Base-by-base conservation (phyloP, 1,140 invertebrate genomes). In the Probaryconus sp. region DNA sequence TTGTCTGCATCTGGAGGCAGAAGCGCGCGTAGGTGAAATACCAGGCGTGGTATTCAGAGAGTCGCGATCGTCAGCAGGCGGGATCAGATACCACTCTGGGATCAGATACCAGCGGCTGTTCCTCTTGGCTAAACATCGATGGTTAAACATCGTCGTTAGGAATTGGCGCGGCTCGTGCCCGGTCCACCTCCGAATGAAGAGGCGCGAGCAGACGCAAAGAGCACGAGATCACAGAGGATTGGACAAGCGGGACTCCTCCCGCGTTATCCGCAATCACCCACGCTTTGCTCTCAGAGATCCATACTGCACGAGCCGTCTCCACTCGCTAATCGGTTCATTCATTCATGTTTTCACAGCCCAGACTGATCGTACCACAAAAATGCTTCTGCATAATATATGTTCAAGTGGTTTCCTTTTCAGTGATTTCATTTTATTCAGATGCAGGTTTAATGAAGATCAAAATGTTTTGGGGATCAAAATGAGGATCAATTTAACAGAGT, bases 191-290 rank as follows among this genome's bases (percentile, higher is more conserved):
- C 65, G 65, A 38, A 53, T 51, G 53, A 60, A 53, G 65, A 30
- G 47, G 28, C 16, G 43, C 13, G 30, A 26, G 24, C 13, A 67
- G 71, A 75, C 43, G 48, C 42, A 31, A 70, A 69, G 77, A 76
- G 63, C 76, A 76, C 63, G 83, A 82, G 77, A 81, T 81, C 81
- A 82, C 74, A 80, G 84, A 84, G 82, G 86, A 87, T 86, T 87
- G 86, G 86, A 85, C 80, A 81, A 82, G 83, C 75, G 76, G 82
- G 78, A 84, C 86, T 87, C 86, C 85, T 85, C 85, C 86, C 83
- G 84, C 80, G 76, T 73, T 79, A 81, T 80, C 79, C 75, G 67
- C 81, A 63, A 71, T 74, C 82, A 83, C 84, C 83, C 83, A 86
- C 83, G 79, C 83, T 58, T 74, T 55, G 69, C 78, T 37, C 42